A percentile compares a stretch with the other conserved stretches of the same genome.
These are phyloP conservation scores for Dryobotodes eremita DNA, from an alignment of 2,888 invertebrate genomes.

Conservation along the genomic window DNA sequence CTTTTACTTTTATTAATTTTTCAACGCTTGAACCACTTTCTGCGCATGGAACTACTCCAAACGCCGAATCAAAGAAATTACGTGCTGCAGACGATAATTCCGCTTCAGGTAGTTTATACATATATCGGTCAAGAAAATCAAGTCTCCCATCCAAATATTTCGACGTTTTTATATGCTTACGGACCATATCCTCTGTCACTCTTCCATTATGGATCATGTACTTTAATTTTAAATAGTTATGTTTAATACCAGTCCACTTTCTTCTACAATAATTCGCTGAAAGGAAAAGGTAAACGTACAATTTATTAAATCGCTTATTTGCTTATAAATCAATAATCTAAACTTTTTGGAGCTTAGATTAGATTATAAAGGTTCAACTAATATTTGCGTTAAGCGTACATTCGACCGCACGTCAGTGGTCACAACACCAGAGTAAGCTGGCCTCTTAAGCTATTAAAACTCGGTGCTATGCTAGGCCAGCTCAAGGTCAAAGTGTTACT, in stretches of 20 bases:
- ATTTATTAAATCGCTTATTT: conserved; percentile 9
- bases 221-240: conserved; percentile 36
- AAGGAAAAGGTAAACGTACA: conserved; percentile 26
- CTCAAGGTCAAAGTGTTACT: background rate
- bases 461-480: background rate
- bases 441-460: background rate
- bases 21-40: conserved; percentile 8
- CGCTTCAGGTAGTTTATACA: conserved; percentile 7
- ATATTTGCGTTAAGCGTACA: background rate
- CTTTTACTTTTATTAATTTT: conserved; percentile 26
- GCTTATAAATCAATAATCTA: background rate
- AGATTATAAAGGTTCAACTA: background rate
- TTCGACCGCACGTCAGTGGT: background rate
- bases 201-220: conserved; percentile 13
- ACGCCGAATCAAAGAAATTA: conserved; percentile 5
- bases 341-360: background rate
- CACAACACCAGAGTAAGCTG: background rate
- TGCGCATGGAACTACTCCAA: background rate
- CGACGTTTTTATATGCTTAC: background rate
- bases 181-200: conserved; percentile 18
- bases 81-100: conserved; percentile 6
- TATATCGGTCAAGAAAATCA: conserved; percentile 38
- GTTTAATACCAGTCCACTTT: conserved; percentile 26
- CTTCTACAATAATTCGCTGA: conserved; percentile 13
- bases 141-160: conserved; percentile 49